Evolutionary conservation across 2,797 vertebrate genomes (phyloP).

Genomic region (Acanthurus lineatus): DNA sequence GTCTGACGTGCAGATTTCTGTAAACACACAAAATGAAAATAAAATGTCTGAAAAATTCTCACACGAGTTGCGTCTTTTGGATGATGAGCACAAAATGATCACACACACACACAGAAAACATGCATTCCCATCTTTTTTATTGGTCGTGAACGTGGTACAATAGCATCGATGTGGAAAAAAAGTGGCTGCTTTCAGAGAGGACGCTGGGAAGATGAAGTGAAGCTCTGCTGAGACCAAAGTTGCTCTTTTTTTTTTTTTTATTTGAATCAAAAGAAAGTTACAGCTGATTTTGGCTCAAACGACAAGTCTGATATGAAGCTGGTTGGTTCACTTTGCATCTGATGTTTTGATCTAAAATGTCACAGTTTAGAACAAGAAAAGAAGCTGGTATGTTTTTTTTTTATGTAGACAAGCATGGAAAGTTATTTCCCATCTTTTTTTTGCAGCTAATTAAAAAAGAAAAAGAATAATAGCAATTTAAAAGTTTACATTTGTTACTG

Average conservation of each 20-base stretch:
- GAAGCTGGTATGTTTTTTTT: constrained; percentile 38
- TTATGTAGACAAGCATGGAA: neutral
- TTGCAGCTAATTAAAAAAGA: neutral
- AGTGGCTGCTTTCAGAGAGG: constrained; percentile 38
- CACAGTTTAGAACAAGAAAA: constrained; percentile 37
- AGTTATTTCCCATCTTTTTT: neutral
- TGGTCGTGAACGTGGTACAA: constrained; percentile 75
- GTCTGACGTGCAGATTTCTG: too few species aligned
- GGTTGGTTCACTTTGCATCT: constrained; percentile 18
- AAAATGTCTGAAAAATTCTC: too few species aligned
- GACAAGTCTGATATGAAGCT: constrained; percentile 27
- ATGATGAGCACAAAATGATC: constrained; percentile 3
- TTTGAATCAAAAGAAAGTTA: neutral
- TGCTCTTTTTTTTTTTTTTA: neutral
- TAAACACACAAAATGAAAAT: too few species aligned
- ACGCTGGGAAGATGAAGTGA: constrained; percentile 26
- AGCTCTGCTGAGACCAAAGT: constrained; percentile 30
- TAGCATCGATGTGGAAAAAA: constrained; percentile 67
- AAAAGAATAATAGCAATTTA: constrained; percentile 7
- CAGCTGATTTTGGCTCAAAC: constrained; percentile 30
- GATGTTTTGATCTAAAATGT: constrained; percentile 10
- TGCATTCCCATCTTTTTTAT: constrained; percentile 78
- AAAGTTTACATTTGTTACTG: constrained; percentile 1
- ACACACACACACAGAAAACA: constrained; percentile 2
- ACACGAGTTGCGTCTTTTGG: neutral